Percentiles rank a stretch among this genome's conserved stretches.
Evolutionary conservation across 2,797 vertebrate species (phyloP).

Genomic region (Tokudaia tokunoshimensis): DNA sequence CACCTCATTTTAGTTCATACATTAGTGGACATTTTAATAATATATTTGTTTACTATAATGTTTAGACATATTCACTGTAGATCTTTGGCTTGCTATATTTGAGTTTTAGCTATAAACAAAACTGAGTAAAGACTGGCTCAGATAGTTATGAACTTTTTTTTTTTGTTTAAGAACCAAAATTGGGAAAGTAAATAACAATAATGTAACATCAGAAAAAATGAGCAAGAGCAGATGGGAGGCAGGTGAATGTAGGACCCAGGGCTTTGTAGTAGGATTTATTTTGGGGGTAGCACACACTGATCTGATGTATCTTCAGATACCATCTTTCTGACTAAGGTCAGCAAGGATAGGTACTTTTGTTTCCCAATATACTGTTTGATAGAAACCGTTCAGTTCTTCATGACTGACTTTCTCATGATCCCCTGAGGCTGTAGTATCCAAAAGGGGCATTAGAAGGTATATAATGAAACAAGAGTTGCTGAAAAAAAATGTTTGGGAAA

Average conservation of each 20-base stretch:
- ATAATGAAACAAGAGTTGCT: conserved; percentile 34
- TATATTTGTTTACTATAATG: not conserved
- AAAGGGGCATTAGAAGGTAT: not conserved
- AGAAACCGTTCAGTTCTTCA: not conserved
- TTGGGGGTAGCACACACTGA: not conserved
- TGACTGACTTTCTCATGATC: not conserved
- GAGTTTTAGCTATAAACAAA: conserved; percentile 9
- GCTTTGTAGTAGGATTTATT: not conserved
- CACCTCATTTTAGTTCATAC: not conserved
- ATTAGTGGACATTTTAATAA: conserved; percentile 31
- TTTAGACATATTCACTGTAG: not conserved
- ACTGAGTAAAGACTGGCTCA: not conserved
- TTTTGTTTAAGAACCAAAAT: conserved; percentile 6
- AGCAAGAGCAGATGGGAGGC: not conserved
- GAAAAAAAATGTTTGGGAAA: not conserved
- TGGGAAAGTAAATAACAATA: not conserved
- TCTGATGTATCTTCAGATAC: not conserved
- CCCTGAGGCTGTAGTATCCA: not conserved
- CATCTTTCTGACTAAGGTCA: not conserved
- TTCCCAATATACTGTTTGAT: not conserved
- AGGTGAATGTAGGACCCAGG: not conserved
- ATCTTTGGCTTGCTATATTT: conserved; percentile 39
- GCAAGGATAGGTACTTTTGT: not conserved
- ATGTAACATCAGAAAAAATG: not conserved
- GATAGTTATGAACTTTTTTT: not conserved